Percentiles rank a stretch among this genome's conserved stretches.
These are phyloP conservation scores for Antennarius maculatus DNA, from an alignment of 2,797 vertebrate species.

Conservation along the genomic window DNA sequence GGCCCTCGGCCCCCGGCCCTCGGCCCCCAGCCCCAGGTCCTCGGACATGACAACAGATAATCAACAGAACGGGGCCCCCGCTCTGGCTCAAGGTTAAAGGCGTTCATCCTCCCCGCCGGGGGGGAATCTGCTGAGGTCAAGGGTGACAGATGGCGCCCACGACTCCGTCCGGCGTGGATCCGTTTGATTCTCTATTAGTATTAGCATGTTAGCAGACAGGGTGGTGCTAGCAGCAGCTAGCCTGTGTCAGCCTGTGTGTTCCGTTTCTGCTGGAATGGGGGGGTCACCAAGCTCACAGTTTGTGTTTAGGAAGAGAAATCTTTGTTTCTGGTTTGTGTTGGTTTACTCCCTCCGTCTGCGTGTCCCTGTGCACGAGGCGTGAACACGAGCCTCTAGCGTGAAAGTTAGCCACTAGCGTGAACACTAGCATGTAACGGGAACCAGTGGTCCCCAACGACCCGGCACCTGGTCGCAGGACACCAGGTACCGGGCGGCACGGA, in stretches of 20 bases:
- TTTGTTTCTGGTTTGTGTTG: not conserved
- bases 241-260: constrained; percentile 19
- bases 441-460: too few relatives aligned
- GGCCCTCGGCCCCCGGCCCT: not conserved
- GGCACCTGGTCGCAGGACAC: too few relatives aligned
- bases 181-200: constrained; percentile 61
- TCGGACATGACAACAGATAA: constrained; percentile 21
- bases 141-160: constrained; percentile 67
- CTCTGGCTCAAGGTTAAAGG: constrained; percentile 71
- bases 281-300: not conserved
- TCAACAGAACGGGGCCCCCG: constrained; percentile 2
- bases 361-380: too few relatives aligned
- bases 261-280: not conserved
- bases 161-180: constrained; percentile 1
- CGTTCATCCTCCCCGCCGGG: constrained; percentile 58
- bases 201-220: constrained; percentile 42
- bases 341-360: not conserved
- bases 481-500: too few relatives aligned
- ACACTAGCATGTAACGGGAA: too few relatives aligned
- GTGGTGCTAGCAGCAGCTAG: constrained; percentile 21
- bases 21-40: not conserved
- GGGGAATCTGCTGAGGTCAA: constrained; percentile 72
- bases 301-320: too few relatives aligned
- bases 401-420: too few relatives aligned
- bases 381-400: too few relatives aligned